Evolutionary conservation across 2,113 vertebrate species (phyloP).

Genomic region (Naja naja): DNA sequence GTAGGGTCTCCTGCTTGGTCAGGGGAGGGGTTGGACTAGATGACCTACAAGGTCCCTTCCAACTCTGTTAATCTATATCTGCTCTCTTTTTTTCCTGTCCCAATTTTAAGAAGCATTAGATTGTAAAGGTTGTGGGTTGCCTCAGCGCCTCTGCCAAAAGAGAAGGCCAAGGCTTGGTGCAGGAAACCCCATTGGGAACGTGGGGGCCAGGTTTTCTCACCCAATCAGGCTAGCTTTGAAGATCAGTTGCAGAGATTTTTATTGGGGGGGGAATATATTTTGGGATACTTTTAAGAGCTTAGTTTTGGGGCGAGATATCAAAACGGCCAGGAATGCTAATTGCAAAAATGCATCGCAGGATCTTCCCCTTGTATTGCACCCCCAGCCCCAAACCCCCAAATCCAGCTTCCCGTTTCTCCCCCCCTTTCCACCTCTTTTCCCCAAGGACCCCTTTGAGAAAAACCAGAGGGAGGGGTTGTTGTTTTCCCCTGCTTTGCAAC

Average conservation of each 20-base stretch:
- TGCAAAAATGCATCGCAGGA: neutral
- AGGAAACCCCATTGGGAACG: neutral
- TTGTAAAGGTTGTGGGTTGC: neutral
- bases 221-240: neutral
- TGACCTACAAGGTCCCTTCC: no score
- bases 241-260: neutral
- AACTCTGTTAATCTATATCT: no score
- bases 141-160: neutral
- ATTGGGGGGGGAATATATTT: neutral
- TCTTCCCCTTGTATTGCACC: no score
- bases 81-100: neutral
- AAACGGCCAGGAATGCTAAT: neutral
- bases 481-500: no score
- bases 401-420: no score
- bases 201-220: neutral
- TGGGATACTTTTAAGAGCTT: neutral
- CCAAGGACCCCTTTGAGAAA: no score
- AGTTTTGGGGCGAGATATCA: neutral
- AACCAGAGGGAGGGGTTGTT: no score
- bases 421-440: no score
- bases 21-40: no score
- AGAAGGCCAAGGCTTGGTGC: neutral
- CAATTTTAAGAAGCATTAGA: neutral
- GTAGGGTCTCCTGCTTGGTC: no score
- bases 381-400: no score